Evolutionary conservation across 1,140 invertebrate genomes (phyloP).

Genomic region (Tyrophagus putrescentiae): DNA sequence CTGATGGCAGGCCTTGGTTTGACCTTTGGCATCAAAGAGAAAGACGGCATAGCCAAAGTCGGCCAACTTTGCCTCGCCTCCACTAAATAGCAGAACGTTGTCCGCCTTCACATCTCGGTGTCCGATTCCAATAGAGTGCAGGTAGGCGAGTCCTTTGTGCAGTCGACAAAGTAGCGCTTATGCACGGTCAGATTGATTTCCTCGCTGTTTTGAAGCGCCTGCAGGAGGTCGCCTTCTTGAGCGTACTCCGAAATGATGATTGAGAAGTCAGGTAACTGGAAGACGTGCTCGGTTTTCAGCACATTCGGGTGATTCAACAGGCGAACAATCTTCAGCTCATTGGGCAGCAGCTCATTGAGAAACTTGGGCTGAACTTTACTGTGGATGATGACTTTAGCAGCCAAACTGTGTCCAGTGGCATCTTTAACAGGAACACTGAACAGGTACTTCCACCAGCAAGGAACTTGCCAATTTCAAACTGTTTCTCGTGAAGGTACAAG

Average conservation of each 20-base stretch:
- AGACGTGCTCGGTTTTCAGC: background rate
- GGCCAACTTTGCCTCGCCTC: conserved; percentile 93
- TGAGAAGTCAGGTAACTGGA: background rate
- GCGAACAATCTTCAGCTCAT: background rate
- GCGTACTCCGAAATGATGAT: background rate
- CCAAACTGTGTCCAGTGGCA: background rate
- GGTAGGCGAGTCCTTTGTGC: background rate
- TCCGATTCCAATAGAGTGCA: conserved; percentile 2
- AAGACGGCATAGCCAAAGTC: conserved; percentile 59
- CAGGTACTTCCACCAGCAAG: background rate
- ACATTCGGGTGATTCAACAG: background rate
- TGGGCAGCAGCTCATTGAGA: background rate
- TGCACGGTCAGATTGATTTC: background rate
- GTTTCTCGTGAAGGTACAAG: too few relatives aligned
- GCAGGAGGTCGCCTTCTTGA: background rate
- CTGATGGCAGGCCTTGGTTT: background rate
- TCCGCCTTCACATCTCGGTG: conserved; percentile 95
- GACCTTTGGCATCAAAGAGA: background rate
- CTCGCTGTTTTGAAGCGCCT: background rate
- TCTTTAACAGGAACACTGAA: background rate
- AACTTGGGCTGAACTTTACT: background rate
- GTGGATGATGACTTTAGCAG: background rate
- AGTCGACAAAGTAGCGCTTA: too few relatives aligned
- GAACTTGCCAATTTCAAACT: too few relatives aligned
- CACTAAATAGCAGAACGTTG: conserved; percentile 95